A percentile compares a stretch with the other conserved stretches of the same genome.
These are phyloP conservation scores for Chanos chanos DNA, from an alignment of 2,797 vertebrate species.

Conservation along the genomic window DNA sequence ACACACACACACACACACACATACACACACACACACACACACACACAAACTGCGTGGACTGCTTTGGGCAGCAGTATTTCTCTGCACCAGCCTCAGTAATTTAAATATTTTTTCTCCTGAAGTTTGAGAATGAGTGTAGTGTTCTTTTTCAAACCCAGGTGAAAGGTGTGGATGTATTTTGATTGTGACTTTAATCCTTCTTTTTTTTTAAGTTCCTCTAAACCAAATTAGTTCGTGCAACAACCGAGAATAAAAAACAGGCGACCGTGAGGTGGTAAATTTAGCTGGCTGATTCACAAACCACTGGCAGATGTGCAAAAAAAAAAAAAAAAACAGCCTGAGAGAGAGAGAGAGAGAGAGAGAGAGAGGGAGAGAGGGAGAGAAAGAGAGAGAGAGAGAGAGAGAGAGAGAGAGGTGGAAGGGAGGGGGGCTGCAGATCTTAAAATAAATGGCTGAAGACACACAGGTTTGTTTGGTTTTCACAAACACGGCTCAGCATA, in stretches of 20 bases:
- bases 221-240: constrained; percentile 69
- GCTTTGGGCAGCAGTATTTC: too few species aligned
- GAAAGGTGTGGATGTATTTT: too few species aligned
- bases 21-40: constrained; percentile 31
- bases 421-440: constrained; percentile 56
- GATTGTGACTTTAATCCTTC: constrained; percentile 22
- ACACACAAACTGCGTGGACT: too few species aligned
- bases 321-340: constrained; percentile 49
- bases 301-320: constrained; percentile 72
- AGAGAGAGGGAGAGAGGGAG: constrained; percentile 40
- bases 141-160: too few species aligned
- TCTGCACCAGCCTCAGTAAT: too few species aligned
- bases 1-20: too few species aligned
- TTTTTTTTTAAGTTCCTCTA: constrained; percentile 56
- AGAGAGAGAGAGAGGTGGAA: too few species aligned
- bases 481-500: constrained; percentile 53
- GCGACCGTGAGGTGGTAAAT: constrained; percentile 73
- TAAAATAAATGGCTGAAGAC: constrained; percentile 68
- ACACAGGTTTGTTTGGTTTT: constrained; percentile 61
- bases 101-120: too few species aligned
- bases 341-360: constrained; percentile 49
- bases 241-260: constrained; percentile 65
- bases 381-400: constrained; percentile 37
- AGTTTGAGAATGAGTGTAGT: too few species aligned
- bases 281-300: constrained; percentile 75